Percentiles rank a stretch among this genome's conserved stretches.
Evolutionary conservation across 2,113 vertebrate species (phyloP).

Genomic region (Microtus oregoni): DNA sequence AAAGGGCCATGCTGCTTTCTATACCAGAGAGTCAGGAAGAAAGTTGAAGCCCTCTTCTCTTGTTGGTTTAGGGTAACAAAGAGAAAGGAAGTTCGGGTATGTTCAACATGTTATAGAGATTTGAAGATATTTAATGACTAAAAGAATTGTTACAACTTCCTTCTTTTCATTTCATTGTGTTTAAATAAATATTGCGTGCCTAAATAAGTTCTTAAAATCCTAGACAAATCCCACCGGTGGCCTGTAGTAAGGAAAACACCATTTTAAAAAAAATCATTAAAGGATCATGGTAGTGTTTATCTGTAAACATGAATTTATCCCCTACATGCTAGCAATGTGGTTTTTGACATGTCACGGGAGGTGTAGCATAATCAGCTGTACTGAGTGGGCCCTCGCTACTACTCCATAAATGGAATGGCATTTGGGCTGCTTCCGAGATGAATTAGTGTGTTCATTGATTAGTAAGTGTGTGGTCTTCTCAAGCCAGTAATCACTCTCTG

Average conservation of each 20-base stretch:
- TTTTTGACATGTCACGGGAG: background rate
- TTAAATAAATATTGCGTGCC: too few species aligned
- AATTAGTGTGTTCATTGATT: background rate
- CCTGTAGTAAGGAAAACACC: background rate
- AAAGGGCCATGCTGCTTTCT: background rate
- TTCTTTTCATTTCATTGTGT: too few species aligned
- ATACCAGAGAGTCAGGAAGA: constrained; percentile 12
- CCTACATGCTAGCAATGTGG: background rate
- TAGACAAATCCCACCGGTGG: background rate
- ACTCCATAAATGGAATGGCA: background rate
- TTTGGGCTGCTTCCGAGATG: background rate
- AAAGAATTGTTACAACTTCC: background rate
- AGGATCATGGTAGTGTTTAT: background rate
- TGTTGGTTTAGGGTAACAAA: background rate
- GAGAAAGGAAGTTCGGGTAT: background rate
- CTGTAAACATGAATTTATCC: background rate
- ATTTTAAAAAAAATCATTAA: background rate
- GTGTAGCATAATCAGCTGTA: background rate
- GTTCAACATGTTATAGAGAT: too few species aligned
- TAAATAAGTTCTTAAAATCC: too few species aligned
- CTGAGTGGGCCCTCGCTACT: background rate
- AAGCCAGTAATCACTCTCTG: constrained; percentile 7
- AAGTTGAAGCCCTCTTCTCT: background rate
- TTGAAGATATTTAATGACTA: too few species aligned
- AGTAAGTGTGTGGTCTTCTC: background rate